Conservation (phyloP, 1,140 invertebrate species). For the Drosophila guanche region DNA sequence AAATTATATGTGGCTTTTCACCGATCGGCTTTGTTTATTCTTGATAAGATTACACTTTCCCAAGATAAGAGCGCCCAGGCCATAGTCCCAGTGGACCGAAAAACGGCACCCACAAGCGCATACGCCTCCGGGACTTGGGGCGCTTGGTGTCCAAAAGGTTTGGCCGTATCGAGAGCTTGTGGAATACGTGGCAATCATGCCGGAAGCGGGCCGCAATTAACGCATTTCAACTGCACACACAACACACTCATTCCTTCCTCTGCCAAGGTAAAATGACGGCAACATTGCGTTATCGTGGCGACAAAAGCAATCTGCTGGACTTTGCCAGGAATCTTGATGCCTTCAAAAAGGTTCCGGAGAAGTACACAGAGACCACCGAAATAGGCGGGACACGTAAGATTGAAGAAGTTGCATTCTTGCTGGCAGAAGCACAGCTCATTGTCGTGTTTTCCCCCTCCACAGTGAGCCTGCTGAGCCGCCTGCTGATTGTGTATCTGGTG, state of each 20-base stretch:
- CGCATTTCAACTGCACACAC: too few species aligned
- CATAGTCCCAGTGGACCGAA: too few species aligned
- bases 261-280: conserved; percentile 56
- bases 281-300: conserved; percentile 85
- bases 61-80: too few species aligned
- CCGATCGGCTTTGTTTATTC: too few species aligned
- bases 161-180: neutral
- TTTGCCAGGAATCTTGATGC: conserved; percentile 94
- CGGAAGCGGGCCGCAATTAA: too few species aligned
- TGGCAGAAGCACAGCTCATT: neutral
- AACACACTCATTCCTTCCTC: neutral
- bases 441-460: conserved; percentile 27
- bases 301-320: conserved; percentile 86
- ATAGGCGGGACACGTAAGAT: conserved; percentile 91
- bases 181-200: conserved; percentile 10
- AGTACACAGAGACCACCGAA: conserved; percentile 91
- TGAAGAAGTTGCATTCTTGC: too few species aligned
- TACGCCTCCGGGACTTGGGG: too few species aligned
- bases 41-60: too few species aligned
- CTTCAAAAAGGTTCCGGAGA: conserved; percentile 94
- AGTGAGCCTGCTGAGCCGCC: conserved; percentile 92
- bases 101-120: too few species aligned
- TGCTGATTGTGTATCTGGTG: conserved; percentile 91
- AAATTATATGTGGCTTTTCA: too few species aligned
- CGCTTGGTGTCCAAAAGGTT: too few species aligned